Evolutionary conservation across 2,888 invertebrate species (phyloP), one percentile per base, ranked within the genome.

Genomic region (Salticus scenicus): DNA sequence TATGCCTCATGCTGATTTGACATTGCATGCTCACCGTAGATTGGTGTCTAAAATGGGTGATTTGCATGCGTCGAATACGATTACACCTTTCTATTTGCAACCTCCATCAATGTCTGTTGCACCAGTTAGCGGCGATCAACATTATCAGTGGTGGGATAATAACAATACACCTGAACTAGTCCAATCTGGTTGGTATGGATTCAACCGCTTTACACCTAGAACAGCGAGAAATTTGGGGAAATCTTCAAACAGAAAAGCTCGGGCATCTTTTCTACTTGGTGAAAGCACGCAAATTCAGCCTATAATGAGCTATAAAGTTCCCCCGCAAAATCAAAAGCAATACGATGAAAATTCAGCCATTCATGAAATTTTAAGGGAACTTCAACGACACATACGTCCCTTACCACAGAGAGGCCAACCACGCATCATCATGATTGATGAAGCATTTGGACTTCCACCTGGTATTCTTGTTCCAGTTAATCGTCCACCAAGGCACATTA

Each of bases 201-300:
- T 84, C 42, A 84, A 84, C 28, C 66, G 71, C 10, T 84, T 78
- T 37, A 24, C 77, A 24, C 31, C 77, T 5, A 27, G 83, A 69
- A 57, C 83, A n/a, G 83, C 83, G 1, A 84, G 83, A 20, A 66
- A 84, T 10, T 27, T 84, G 27, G 47, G 64, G 10, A 7, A 66
- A 12, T 28, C 14, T 5, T 17, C 47, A 1, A 70, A 77, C 30
- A 42, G 76, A 27, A 66, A 30, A 42, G 28, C 47, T 0, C 28
- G 70, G n/a, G 31, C 70, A 10, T 30, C 76, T 30, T 51, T 17
- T 1, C 14, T 73, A 10, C n/a, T 84, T 12, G 83, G 83, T 1
- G 83, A 84, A 63, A 42, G 83, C 28, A 71, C 83, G 2, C 73
- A 73, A 1, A 12, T 73, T 20, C 73, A 67, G 14, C 83, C 83